Evolutionary conservation across 2,797 vertebrate species (phyloP), one percentile per base, ranked within the genome.

Genomic region (Smutsia gigantea): DNA sequence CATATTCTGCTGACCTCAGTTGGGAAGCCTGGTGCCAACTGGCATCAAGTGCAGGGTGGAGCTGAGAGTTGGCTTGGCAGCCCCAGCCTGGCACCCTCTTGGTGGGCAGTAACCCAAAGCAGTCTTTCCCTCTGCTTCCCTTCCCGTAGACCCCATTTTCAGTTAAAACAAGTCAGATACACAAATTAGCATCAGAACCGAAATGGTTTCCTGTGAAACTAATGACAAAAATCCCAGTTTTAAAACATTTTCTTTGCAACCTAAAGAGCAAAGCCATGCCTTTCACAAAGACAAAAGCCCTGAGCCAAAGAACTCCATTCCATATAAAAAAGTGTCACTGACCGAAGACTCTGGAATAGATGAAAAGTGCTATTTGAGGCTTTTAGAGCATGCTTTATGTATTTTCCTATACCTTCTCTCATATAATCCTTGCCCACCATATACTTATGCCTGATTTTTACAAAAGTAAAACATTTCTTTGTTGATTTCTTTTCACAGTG

Each of bases 161-260:
- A 96, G 69, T 93, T 68, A 95, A 97, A 97, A 95, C 87, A 82
- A 82, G 74, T 91, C 86, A 96, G 97, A 87, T 94, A 97, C 75
- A 95, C 95, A 90, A 96, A 97, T 97, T 97, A 97, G 93, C 95
- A 93, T 97, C 74, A 88, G 93, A 97, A 97, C 90, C 96, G 94
- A 89, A 95, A 69, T 87, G 75, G 96, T 97, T 93, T 95, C 97
- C 96, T 93, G 95, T 94, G 97, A 95, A 97, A 97, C 95, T 96
- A 96, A 97, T 96, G 87, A 96, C 77, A 95, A 96, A 97, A 95
- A 93, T 81, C 94, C 53, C 61, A 85, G 71, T 89, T 95, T 97
- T 94, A 94, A 97, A 97, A 94, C 87, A 94, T 93, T 94, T 97
- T 91, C 94, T 97, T 97, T 97, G 87, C 94, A 96, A 87, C 61